Base-by-base conservation (phyloP, 2,888 invertebrate genomes). In the Acleris sparsana region DNA sequence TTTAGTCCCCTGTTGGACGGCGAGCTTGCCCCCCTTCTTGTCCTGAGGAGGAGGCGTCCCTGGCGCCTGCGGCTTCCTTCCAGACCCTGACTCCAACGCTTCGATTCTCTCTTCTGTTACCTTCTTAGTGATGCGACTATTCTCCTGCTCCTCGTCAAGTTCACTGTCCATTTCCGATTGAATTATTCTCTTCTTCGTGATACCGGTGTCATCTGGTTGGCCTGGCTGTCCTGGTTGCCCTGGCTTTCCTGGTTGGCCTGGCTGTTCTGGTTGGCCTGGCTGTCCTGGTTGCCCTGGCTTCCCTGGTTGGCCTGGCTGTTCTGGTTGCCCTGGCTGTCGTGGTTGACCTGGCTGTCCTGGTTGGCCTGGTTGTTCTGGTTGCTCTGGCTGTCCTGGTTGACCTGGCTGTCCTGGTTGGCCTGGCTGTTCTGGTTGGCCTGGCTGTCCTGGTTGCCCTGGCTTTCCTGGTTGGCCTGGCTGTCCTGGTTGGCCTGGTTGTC, bases 1-100 rank as follows among this genome's bases (percentile, higher is more conserved):
- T 51, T 68, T 74, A 13, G 71, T 73, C 0, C 78, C 80, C 11
- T 79, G 75, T 16, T 69, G 72, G 0, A 77, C n/a, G 2, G 72
- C 73, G 0, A 81, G 53, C 53, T 82, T 82, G 0, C 82, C 82
- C 0, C 81, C 82, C 6, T 60, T 60, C 70, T 66, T 64, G 62
- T 53, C n/a, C 2, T 56, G 60, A 1, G 60, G 65, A 2, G 20
- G 7, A 16, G 18, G 33, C 2, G 43, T 18, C 2, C 67, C 67
- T 1, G 67, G 63, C 13, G 63, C 59, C 4, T 16, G 16, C n/a
- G 63, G 67, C n/a, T 39, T 22, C 46, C 52, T 33, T 22, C 56
- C 63, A 6, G 51, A 48, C 11, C 48, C 62, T 5, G 29, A 43
- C n/a, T 52, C 13, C 4, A 55, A 43, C 7, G 55, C 17, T 4